Evolutionary conservation across 1,140 invertebrate species (phyloP).

Genomic region (Andricus grossulariae): DNA sequence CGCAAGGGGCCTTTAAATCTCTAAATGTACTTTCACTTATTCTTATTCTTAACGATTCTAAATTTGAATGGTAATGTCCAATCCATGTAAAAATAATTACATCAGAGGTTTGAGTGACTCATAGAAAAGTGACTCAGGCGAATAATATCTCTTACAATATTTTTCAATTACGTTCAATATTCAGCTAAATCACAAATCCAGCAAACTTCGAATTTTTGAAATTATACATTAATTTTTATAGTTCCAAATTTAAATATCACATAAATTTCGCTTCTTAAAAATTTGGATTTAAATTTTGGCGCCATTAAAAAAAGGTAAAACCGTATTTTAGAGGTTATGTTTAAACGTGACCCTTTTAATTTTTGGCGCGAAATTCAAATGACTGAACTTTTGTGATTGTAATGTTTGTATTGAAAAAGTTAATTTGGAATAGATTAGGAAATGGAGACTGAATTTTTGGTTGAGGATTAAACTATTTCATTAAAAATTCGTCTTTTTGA

Average conservation of each 20-base stretch:
- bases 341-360: neutral
- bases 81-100: constrained; percentile 16
- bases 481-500: too few relatives aligned
- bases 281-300: too few relatives aligned
- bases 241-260: too few relatives aligned
- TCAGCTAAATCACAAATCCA: neutral
- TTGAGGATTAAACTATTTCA: too few relatives aligned
- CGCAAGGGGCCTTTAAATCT: neutral
- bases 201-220: neutral
- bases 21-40: constrained; percentile 23
- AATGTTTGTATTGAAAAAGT: too few relatives aligned
- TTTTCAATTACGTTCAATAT: neutral
- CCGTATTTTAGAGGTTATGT: too few relatives aligned
- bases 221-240: neutral
- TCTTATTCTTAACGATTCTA: constrained; percentile 15
- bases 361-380: neutral
- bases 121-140: neutral
- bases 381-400: too few relatives aligned
- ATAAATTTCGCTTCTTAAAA: too few relatives aligned
- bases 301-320: too few relatives aligned
- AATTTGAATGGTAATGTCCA: neutral
- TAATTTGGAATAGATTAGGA: too few relatives aligned
- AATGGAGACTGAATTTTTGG: too few relatives aligned
- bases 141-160: neutral
- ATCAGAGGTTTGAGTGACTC: constrained; percentile 1